Percentiles rank a stretch among this genome's conserved stretches.
Evolutionary conservation across 2,888 invertebrate genomes (phyloP).

Genomic region (Ophion obscuratus): DNA sequence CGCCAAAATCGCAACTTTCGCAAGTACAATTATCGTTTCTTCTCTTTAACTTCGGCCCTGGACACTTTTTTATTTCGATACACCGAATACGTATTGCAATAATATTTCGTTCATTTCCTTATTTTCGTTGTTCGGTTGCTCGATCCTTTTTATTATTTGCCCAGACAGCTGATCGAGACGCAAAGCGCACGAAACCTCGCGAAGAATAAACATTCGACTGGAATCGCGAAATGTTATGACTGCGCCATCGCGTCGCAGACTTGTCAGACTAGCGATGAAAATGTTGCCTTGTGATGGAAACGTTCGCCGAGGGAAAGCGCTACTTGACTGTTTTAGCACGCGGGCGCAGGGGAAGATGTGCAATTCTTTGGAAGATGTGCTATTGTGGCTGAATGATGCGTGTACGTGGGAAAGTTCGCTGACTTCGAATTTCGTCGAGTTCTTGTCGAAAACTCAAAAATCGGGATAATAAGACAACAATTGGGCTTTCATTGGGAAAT

Average conservation of each 20-base stretch:
- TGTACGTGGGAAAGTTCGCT: too few species aligned
- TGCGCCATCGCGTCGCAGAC: not conserved
- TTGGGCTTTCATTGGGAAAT: too few species aligned
- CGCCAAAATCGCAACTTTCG: not conserved
- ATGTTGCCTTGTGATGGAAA: not conserved
- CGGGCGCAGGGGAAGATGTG: too few species aligned
- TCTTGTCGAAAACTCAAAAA: too few species aligned
- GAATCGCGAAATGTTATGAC: not conserved
- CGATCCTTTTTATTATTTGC: slow-evolving; percentile 45
- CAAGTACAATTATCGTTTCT: not conserved
- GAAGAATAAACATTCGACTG: not conserved
- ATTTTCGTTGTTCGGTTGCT: slow-evolving; percentile 42
- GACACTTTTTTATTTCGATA: not conserved
- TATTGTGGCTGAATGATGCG: too few species aligned
- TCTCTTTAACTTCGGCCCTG: not conserved
- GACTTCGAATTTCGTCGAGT: too few species aligned
- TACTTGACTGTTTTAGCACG: too few species aligned
- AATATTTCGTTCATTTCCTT: slow-evolving; percentile 14
- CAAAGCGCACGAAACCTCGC: slow-evolving; percentile 7
- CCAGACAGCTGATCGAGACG: slow-evolving; percentile 60
- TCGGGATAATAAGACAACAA: too few species aligned
- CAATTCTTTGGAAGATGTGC: too few species aligned
- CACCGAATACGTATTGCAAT: not conserved
- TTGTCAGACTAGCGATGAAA: not conserved
- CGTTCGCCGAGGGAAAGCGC: not conserved